Base-by-base conservation (phyloP, 2,113 vertebrate species). In the Halichoeres trimaculatus region DNA sequence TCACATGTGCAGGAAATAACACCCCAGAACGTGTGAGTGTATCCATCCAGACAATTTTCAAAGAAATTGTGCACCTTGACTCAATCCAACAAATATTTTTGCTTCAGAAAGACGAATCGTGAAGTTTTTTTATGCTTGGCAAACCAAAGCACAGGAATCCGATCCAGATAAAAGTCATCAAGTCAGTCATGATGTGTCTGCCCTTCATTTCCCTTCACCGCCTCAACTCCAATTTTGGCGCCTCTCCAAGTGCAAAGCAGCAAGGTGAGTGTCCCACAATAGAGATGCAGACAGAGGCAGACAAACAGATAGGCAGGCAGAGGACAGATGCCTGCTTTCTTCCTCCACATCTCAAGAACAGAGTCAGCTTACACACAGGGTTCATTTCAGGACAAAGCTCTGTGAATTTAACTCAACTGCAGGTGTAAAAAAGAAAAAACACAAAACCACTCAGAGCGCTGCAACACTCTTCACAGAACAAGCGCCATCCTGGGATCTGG, bases 161-260 rank as follows among this genome's bases (percentile, higher is more conserved):
- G 20, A 20, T 55, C 47, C 52, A 56, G 40, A 74, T 54, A 45
- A 76, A 73, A 71, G 40, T 63, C 54, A 60, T 52, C 54, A 68
- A 3, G 60, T 78, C 74, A 48, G 45, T 57, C 53, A 11, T 59
- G 50, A 74, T 35, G 64, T 1, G 60, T 68, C 60, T 80, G 79
- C 54, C 76, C 74, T 85, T 85, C 68, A 71, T 52, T 81, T 4
- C 20, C 57, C 77, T 51, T 60, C 45, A 54, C 4, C 22, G 3
- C 24, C 13, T 53, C 62, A 63, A 20, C 3, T 75, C 67, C 53
- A 53, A 8, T 40, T 30, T 68, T 73, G 68, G 62, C 67, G 65
- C 19, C 26, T 41, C 13, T 79, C 65, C 80, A 81, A 71, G 52
- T 24, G 13, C 43, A 72, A 51, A n/a, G 78, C 59, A 56, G 40